Evolutionary conservation across 2,888 invertebrate genomes (phyloP).

Genomic region (Luffia ferchaultella): DNA sequence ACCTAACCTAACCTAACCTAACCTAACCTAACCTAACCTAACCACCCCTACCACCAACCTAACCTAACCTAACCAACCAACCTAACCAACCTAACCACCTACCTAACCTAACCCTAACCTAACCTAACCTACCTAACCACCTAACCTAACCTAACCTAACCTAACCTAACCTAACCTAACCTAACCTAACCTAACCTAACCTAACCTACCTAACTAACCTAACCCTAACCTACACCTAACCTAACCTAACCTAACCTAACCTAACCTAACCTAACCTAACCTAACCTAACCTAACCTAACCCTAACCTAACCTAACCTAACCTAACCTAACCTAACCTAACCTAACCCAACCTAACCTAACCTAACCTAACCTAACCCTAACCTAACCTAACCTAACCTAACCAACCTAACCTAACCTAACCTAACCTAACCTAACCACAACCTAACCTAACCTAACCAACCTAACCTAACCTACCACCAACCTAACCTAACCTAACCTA

Average conservation of each 20-base stretch:
- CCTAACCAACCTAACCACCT: no score
- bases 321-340: slow-evolving; percentile 14
- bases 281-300: slow-evolving; percentile 10
- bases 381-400: slow-evolving; percentile 12
- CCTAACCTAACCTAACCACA: slow-evolving; percentile 12
- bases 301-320: slow-evolving; percentile 12
- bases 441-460: slow-evolving; percentile 12
- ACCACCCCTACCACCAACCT: slow-evolving; percentile 1
- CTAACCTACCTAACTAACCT: slow-evolving; percentile 17
- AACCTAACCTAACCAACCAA: slow-evolving; percentile 3
- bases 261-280: slow-evolving; percentile 17
- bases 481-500: slow-evolving; percentile 9
- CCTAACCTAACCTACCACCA: slow-evolving; percentile 12
- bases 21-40: slow-evolving; percentile 3
- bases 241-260: slow-evolving; percentile 18
- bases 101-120: slow-evolving; percentile 4
- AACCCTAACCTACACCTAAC: slow-evolving; percentile 15
- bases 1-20: slow-evolving; percentile 3
- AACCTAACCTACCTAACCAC: slow-evolving; percentile 3
- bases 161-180: slow-evolving; percentile 14
- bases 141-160: slow-evolving; percentile 8
- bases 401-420: slow-evolving; percentile 13
- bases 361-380: slow-evolving; percentile 11
- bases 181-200: slow-evolving; percentile 16
- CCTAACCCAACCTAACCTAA: slow-evolving; percentile 14